A percentile compares a stretch with the other conserved stretches of the same genome.
These are phyloP conservation scores for Dolichotis patagonum DNA, from an alignment of 2,113 vertebrate species.

Conservation along the genomic window DNA sequence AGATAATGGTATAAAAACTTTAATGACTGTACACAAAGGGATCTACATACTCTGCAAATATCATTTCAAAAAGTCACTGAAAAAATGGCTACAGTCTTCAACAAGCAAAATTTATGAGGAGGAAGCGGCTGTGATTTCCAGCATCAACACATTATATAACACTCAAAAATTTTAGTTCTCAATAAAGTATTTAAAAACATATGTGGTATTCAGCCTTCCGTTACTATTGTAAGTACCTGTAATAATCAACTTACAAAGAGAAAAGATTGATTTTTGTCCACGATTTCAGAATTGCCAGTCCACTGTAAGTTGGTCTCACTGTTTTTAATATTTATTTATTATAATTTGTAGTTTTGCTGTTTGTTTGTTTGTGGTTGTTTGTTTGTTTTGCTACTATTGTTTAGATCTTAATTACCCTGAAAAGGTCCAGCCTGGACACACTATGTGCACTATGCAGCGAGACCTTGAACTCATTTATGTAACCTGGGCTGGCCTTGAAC, in stretches of 20 bases:
- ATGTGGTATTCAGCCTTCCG: not conserved
- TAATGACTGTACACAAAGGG: not conserved
- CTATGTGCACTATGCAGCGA: too few species aligned
- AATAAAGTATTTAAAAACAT: not conserved
- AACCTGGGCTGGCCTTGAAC: not conserved
- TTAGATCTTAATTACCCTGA: too few species aligned
- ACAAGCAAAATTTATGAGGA: not conserved
- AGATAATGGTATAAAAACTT: not conserved
- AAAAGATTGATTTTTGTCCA: not conserved
- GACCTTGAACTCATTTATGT: not conserved
- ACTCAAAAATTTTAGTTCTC: not conserved
- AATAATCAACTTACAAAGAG: not conserved
- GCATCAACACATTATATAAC: not conserved
- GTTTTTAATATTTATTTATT: not conserved
- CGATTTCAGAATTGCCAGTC: not conserved
- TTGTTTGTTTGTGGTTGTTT: too few species aligned
- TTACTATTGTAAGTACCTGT: not conserved
- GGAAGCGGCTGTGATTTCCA: not conserved
- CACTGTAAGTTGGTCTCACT: not conserved
- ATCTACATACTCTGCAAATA: not conserved
- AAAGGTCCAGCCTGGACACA: too few species aligned
- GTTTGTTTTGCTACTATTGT: too few species aligned
- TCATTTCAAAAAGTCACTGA: not conserved
- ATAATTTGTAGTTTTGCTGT: not conserved
- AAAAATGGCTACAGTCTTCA: not conserved